These are phyloP conservation scores for Limenitis camilla DNA, from an alignment of 2,888 invertebrate genomes.

Conservation along the genomic window DNA sequence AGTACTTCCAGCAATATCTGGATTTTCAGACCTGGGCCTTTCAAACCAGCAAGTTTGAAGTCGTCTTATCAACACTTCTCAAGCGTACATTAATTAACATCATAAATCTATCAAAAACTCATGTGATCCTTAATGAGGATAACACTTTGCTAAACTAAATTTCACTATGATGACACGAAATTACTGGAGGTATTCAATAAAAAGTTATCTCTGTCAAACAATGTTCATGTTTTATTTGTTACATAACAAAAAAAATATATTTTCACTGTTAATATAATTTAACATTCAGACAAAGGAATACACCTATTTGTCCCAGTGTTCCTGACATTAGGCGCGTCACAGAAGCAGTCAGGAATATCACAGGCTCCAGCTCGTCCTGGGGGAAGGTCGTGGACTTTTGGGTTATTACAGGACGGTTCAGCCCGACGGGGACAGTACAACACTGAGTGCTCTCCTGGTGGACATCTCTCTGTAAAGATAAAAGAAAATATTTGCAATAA, in stretches of 20 bases:
- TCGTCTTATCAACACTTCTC: too few species aligned
- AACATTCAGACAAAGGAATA: constrained; percentile 34
- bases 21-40: too few species aligned
- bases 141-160: too few species aligned
- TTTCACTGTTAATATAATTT: constrained; percentile 24
- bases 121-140: too few species aligned
- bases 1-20: too few species aligned
- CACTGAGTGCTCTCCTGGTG: constrained; percentile 47
- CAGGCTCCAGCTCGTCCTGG: constrained; percentile 27
- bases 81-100: too few species aligned
- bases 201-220: too few species aligned
- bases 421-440: constrained; percentile 47
- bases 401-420: constrained; percentile 46
- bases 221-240: too few species aligned
- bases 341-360: constrained; percentile 50
- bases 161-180: too few species aligned
- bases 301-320: constrained; percentile 40
- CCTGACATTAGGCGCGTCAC: constrained; percentile 43
- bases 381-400: constrained; percentile 33
- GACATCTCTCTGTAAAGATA: constrained; percentile 36
- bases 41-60: too few species aligned
- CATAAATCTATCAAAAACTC: too few species aligned
- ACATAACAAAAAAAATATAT: not conserved
- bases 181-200: too few species aligned
- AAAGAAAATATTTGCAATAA: not conserved